Evolutionary conservation across 1,140 invertebrate species (phyloP).

Genomic region (Orius insidiosus): DNA sequence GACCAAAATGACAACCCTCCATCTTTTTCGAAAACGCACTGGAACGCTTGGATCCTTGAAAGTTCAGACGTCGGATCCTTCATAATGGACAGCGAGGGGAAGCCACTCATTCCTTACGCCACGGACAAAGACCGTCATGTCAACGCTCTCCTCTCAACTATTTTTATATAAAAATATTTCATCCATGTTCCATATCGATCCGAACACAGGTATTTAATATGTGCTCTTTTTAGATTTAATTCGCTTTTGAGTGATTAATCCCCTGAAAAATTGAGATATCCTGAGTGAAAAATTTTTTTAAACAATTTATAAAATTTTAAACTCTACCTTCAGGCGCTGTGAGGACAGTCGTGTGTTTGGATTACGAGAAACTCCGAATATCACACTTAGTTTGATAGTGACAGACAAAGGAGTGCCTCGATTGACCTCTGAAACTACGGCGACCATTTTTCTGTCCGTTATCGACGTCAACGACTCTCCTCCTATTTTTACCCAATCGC

Average conservation of each 20-base stretch:
- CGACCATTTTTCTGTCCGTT: slow-evolving; percentile 75
- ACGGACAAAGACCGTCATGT: slow-evolving; percentile 61
- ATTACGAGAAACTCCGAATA: slow-evolving; percentile 75
- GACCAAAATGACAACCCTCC: slow-evolving; percentile 81
- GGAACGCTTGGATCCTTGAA: slow-evolving; percentile 67
- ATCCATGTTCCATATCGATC: slow-evolving; percentile 68
- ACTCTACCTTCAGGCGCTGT: slow-evolving; percentile 71
- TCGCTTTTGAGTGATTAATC: no score
- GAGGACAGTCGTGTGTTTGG: slow-evolving; percentile 49
- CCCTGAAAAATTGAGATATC: no score
- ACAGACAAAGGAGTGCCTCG: slow-evolving; percentile 57
- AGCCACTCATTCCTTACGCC: slow-evolving; percentile 60
- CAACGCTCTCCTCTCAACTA: slow-evolving; percentile 74
- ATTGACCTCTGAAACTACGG: slow-evolving; percentile 49
- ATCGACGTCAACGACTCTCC: slow-evolving; percentile 78
- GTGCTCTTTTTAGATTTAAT: background rate
- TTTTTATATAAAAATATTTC: slow-evolving; percentile 53
- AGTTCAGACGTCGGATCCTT: slow-evolving; percentile 63
- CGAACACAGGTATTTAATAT: slow-evolving; percentile 43
- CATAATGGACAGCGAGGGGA: slow-evolving; percentile 42
- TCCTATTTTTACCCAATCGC: slow-evolving; percentile 52
- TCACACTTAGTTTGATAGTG: slow-evolving; percentile 66
- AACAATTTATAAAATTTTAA: slow-evolving; percentile 21
- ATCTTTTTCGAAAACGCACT: slow-evolving; percentile 54
- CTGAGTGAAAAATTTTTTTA: no score